Base-by-base conservation (phyloP, 2,797 vertebrate genomes). In the Rhinophrynus dorsalis region DNA sequence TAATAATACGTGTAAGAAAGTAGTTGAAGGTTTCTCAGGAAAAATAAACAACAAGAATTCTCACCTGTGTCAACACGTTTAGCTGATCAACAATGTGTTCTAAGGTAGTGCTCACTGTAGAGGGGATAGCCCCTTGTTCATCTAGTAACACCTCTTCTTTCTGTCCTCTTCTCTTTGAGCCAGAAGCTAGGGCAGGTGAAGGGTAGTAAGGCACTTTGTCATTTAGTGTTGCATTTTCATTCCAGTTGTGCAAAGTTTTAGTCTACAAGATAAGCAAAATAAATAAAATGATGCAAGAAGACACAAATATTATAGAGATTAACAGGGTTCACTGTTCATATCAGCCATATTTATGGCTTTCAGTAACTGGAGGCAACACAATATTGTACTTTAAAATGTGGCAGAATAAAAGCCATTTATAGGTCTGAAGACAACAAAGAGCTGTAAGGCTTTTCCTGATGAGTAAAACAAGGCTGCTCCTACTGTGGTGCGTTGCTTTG, bases 21-120 rank as follows among this genome's bases (percentile, higher is more conserved):
- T n/a, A n/a, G n/a, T n/a, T n/a, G n/a, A n/a, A n/a, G n/a, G n/a
- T n/a, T n/a, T n/a, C n/a, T n/a, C n/a, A n/a, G n/a, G n/a, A n/a
- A n/a, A n/a, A n/a, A n/a, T n/a, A 42, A 42, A 18, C 3, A 42
- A 20, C 3, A 55, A 33, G 37, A 11, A 54, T 30, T 75, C 83
- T 80, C 67, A 97, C 96, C 83, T 96, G 91, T 3, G 94, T 97
- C 81, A 98, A 83, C 65, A 96, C 78, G 30, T 90, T 91, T 75
- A 98, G 81, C 77, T 97, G 95, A 1, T 92, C 90, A 68, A 97
- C 89, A 12, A 98, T 95, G 48, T 92, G 86, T 64, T 85, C 86
- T 76, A 98, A 80, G 1, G 92, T 92, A 0, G 80, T 84, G 6
- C 84, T 80, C 79, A 97, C 48, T 7, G 85, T 76, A 0, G 80